Conservation (phyloP, 2,113 vertebrate species). For the Numenius arquata region DNA sequence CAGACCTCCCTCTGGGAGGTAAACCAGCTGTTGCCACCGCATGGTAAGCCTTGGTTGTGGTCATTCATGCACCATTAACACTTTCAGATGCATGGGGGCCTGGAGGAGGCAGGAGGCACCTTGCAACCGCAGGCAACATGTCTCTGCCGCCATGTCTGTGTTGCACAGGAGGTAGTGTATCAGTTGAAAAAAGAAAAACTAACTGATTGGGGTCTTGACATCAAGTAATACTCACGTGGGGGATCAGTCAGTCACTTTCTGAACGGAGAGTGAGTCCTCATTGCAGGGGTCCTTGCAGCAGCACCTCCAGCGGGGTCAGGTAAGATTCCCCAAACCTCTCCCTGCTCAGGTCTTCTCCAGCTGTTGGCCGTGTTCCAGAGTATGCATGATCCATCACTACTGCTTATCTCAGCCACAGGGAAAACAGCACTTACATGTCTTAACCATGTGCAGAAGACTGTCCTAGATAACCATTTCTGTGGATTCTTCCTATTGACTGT, state of each 20-base stretch:
- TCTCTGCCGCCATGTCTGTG: fast-evolving
- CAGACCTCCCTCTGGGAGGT: neutral
- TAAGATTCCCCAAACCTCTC: neutral
- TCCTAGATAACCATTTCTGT: fast-evolving
- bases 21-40: neutral
- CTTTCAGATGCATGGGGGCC: neutral
- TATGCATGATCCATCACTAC: neutral
- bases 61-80: too few species aligned
- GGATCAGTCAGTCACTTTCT: neutral
- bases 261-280: neutral
- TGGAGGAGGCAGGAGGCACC: neutral
- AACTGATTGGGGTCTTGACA: neutral
- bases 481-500: fast-evolving
- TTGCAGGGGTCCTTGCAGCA: neutral
- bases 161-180: fast-evolving
- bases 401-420: too few species aligned
- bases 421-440: neutral
- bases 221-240: neutral
- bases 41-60: neutral
- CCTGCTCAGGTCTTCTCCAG: too few species aligned
- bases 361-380: too few species aligned
- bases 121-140: fast-evolving
- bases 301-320: neutral
- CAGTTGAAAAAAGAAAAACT: fast-evolving
- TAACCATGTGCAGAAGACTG: neutral